Evolutionary conservation across 64 coral and sea anemone species (phyloP).

Genomic region (Catalaphyllia jardinei): DNA sequence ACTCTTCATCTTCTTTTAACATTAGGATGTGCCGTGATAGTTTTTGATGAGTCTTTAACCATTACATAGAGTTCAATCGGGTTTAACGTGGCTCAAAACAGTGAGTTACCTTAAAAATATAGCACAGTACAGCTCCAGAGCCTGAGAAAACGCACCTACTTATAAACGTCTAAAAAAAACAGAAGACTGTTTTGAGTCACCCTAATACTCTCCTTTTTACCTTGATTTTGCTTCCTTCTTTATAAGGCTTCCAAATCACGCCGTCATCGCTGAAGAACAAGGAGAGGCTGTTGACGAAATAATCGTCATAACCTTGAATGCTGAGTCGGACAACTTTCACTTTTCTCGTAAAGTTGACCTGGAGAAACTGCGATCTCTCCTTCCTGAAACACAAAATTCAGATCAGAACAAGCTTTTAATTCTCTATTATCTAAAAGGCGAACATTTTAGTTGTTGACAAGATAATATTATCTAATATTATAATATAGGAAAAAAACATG

Average conservation of each 20-base stretch:
- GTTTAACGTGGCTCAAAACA: neutral
- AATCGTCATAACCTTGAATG: conserved; percentile 24
- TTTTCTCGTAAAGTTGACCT: conserved; percentile 49
- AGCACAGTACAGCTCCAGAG: too few species aligned
- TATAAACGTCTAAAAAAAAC: too few species aligned
- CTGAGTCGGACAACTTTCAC: conserved; percentile 58
- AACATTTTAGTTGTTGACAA: neutral
- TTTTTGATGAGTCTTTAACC: neutral
- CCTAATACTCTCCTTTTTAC: neutral
- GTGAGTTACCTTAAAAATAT: too few species aligned
- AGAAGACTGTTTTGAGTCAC: too few species aligned
- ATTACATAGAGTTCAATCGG: neutral
- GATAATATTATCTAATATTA: neutral
- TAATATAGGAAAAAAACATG: too few species aligned
- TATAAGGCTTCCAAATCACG: conserved; percentile 43
- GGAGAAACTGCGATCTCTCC: conserved; percentile 47
- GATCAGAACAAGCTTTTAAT: too few species aligned
- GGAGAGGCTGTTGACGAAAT: conserved; percentile 23
- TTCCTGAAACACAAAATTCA: conserved; percentile 13
- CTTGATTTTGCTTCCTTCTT: conserved; percentile 51
- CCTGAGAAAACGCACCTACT: too few species aligned
- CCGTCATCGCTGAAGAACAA: conserved; percentile 76
- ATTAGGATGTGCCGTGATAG: neutral
- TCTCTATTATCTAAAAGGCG: neutral
- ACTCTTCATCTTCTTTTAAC: too few species aligned